Conservation (phyloP, 2,888 invertebrate genomes). For the Drosophila helvetica region DNA sequence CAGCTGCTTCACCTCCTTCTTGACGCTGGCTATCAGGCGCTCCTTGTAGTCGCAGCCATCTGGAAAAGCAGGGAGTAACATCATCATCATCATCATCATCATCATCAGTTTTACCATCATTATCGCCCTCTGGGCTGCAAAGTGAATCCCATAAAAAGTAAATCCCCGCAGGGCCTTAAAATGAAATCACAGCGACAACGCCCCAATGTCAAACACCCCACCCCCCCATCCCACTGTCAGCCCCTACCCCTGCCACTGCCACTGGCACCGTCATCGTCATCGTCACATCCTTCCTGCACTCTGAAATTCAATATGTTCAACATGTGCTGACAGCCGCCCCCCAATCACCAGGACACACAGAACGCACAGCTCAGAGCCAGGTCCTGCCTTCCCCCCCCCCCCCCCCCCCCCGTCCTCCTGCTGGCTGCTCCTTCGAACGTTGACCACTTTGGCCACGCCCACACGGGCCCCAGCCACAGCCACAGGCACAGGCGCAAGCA, state of each 20-base stretch:
- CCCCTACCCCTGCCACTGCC: background rate
- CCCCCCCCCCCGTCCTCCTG: background rate
- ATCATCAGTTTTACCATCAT: background rate
- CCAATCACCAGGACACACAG: slow-evolving; percentile 41
- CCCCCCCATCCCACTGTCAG: too few relatives aligned
- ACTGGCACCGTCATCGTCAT: background rate
- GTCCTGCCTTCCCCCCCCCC: slow-evolving; percentile 2
- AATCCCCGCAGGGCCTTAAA: slow-evolving; percentile 57
- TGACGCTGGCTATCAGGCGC: slow-evolving; percentile 91
- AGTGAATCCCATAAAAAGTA: slow-evolving; percentile 60
- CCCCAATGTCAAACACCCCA: background rate
- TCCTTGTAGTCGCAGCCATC: slow-evolving; percentile 87
- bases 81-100: background rate
- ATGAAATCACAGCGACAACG: slow-evolving; percentile 60
- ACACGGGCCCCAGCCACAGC: background rate
- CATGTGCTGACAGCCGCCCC: slow-evolving; percentile 52
- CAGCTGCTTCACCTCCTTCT: slow-evolving; percentile 97
- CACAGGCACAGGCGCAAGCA: background rate
- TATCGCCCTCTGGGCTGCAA: slow-evolving; percentile 18
- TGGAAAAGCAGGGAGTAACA: slow-evolving; percentile 48
- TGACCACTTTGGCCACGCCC: slow-evolving; percentile 3
- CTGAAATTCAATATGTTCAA: slow-evolving; percentile 72
- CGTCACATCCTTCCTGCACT: background rate
- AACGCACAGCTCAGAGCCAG: slow-evolving; percentile 41
- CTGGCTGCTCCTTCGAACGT: background rate